Evolutionary conservation across 2,888 invertebrate species (phyloP).

Genomic region (Lycia hirtaria): DNA sequence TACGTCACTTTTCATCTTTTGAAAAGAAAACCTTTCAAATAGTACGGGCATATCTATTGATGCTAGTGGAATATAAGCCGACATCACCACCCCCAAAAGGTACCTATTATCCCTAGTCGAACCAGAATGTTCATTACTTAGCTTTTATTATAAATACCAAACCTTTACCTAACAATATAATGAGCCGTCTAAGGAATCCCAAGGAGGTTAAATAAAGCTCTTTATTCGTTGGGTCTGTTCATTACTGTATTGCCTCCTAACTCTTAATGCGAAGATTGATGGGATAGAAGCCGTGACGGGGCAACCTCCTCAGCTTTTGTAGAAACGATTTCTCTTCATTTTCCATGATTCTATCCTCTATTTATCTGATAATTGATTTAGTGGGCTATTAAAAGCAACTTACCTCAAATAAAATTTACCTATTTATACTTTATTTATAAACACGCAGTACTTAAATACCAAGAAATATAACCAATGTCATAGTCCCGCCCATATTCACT

Average conservation of each 20-base stretch:
- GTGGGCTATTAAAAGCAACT: background rate
- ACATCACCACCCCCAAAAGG: too few species aligned
- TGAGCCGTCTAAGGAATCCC: background rate
- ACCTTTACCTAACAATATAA: constrained; percentile 10
- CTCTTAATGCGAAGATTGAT: constrained; percentile 26
- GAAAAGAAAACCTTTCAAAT: too few species aligned
- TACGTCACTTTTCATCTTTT: too few species aligned
- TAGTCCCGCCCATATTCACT: too few species aligned
- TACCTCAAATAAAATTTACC: background rate
- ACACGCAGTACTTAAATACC: too few species aligned
- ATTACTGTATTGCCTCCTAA: constrained; percentile 24
- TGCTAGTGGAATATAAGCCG: too few species aligned
- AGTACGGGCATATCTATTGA: too few species aligned
- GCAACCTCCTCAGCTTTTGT: constrained; percentile 14
- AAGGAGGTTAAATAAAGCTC: constrained; percentile 9
- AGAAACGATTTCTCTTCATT: constrained; percentile 26
- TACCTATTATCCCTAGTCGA: background rate
- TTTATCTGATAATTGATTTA: constrained; percentile 11
- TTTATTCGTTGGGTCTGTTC: constrained; percentile 11
- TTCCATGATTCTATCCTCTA: background rate
- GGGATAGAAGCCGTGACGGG: constrained; percentile 8
- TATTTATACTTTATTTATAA: too few species aligned
- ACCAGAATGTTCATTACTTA: background rate
- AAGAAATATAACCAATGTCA: too few species aligned
- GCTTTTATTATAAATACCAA: constrained; percentile 4